Evolutionary conservation across 2,113 vertebrate species (phyloP).

Genomic region (Callospermophilus lateralis): DNA sequence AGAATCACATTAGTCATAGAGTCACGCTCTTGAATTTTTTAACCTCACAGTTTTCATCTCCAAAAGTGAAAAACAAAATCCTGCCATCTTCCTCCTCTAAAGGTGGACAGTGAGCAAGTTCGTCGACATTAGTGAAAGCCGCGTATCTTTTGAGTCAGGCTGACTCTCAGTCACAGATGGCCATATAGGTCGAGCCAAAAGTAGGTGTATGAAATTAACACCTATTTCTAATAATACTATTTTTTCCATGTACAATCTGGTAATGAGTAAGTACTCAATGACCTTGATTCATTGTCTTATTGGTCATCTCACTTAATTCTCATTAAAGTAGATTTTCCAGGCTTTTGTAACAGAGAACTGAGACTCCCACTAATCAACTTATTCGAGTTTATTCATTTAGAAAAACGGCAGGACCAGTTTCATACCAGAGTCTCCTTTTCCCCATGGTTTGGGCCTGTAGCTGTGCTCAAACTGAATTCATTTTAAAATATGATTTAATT

Average conservation of each 20-base stretch:
- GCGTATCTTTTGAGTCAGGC: background rate
- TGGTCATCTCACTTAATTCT: conserved; percentile 16
- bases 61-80: background rate
- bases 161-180: background rate
- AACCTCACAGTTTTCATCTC: background rate
- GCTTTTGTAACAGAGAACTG: background rate
- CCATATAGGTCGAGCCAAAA: background rate
- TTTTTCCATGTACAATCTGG: background rate
- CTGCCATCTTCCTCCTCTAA: background rate
- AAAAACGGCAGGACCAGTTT: background rate
- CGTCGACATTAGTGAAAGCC: background rate
- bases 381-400: accelerated
- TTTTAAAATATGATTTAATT: no score
- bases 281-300: background rate
- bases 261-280: background rate
- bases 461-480: background rate
- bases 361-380: background rate
- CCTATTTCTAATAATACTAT: background rate
- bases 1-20: no score
- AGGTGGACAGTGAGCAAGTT: background rate
- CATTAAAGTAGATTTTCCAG: background rate
- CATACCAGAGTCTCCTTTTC: accelerated
- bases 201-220: background rate
- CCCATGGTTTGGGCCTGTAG: accelerated
- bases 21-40: background rate